Percentiles rank a stretch among this genome's conserved stretches.
phyloP scores from a whole-genome alignment of 2,797 vertebrate species.

The Cercopithecus neglectus region DNA sequence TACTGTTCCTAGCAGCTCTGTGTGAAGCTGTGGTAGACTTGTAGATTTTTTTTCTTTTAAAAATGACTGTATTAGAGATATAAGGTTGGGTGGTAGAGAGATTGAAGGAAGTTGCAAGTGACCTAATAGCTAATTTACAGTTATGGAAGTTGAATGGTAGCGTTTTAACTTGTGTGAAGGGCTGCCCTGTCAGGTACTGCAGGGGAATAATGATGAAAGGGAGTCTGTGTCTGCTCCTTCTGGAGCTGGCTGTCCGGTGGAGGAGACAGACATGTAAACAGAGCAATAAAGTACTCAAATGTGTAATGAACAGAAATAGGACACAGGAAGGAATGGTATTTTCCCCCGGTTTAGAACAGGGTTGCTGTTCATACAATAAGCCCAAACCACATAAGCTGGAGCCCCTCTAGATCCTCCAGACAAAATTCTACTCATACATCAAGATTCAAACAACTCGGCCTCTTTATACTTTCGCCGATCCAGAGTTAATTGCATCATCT shows the following conservation, averaged over 20 bases:
- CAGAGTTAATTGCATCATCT: conserved; percentile 7
- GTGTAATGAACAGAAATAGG: conserved; percentile 13
- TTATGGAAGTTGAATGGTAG: not conserved
- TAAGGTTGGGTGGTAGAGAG: not conserved
- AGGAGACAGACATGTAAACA: conserved; percentile 46
- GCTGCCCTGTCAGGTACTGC: not conserved
- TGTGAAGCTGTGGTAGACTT: not conserved
- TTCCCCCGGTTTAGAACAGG: not conserved
- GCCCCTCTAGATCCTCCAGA: not conserved
- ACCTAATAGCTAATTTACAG: not conserved
- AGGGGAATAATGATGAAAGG: conserved; percentile 39
- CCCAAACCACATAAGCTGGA: not conserved
- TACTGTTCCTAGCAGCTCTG: not conserved
- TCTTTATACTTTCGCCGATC: not conserved
- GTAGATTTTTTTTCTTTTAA: not conserved
- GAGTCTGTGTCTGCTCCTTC: not conserved
- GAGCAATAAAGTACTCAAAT: not conserved
- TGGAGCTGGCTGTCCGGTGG: not conserved
- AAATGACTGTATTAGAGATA: not conserved
- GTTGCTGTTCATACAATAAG: conserved; percentile 28
- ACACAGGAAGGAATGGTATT: not conserved
- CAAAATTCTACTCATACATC: not conserved
- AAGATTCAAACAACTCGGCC: not conserved
- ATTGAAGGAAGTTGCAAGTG: not conserved
- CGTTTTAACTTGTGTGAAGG: not conserved